phyloP scores from a whole-genome alignment of 2,113 vertebrate species.

The Stigmatopora argus region DNA sequence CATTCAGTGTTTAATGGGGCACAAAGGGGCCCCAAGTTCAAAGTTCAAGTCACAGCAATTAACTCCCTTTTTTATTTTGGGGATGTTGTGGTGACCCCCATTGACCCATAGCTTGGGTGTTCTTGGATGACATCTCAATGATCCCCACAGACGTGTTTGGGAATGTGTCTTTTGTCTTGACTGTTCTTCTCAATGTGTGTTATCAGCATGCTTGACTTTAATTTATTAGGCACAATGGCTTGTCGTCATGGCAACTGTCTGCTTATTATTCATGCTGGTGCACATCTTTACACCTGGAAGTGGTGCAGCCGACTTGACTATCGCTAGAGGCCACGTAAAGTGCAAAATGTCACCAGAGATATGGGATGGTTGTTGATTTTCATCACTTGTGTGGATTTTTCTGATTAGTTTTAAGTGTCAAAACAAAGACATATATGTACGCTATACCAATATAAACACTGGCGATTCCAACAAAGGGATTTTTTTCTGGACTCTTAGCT shows the following conservation, averaged over 20 bases:
- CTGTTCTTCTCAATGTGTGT: background rate
- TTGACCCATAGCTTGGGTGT: conserved; percentile 39
- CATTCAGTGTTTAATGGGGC: conserved; percentile 24
- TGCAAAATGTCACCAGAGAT: conserved; percentile 11
- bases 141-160: background rate
- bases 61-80: conserved; percentile 45
- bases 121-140: conserved; percentile 20
- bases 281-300: conserved; percentile 41
- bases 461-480: background rate
- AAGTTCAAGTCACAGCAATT: conserved; percentile 62
- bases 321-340: conserved; percentile 5
- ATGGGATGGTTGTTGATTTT: conserved; percentile 4
- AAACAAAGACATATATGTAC: background rate
- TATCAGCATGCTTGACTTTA: background rate
- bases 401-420: background rate
- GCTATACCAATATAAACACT: too few relatives aligned
- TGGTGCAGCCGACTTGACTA: conserved; percentile 7
- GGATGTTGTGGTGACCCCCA: conserved; percentile 50
- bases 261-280: conserved; percentile 32
- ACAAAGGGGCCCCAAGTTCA: conserved; percentile 38
- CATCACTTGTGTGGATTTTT: background rate
- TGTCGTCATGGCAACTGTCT: conserved; percentile 16
- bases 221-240: conserved; percentile 2
- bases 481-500: too few relatives aligned
- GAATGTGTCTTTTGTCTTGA: background rate